Percentiles rank a stretch among this genome's conserved stretches.
Evolutionary conservation across 2,797 vertebrate genomes (phyloP).

Genomic region (Yasuhikotakia modesta): DNA sequence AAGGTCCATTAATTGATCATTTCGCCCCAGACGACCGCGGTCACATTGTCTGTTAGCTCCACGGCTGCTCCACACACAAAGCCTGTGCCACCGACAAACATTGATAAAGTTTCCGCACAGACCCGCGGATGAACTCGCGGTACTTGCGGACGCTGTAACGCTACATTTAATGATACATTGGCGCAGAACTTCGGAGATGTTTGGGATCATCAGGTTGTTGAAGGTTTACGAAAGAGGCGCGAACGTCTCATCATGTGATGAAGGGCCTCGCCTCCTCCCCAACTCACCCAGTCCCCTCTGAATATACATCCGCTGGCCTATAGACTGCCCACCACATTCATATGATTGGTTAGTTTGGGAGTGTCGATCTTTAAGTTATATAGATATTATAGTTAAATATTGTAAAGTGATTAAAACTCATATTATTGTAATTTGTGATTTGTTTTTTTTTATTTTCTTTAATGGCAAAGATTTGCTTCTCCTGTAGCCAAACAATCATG

Average conservation of each 20-base stretch:
- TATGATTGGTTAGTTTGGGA: neutral
- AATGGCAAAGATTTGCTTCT: too few relatives aligned
- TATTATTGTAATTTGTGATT: too few relatives aligned
- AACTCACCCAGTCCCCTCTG: conserved; percentile 63
- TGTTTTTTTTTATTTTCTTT: too few relatives aligned
- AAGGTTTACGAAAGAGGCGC: conserved; percentile 88
- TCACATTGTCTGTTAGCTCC: conserved; percentile 45
- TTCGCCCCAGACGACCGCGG: neutral
- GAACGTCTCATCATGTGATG: conserved; percentile 83
- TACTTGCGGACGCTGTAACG: neutral
- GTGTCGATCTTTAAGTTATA: neutral
- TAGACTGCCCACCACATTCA: neutral
- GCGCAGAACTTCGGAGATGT: conserved; percentile 68
- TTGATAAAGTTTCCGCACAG: conserved; percentile 17
- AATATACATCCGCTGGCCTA: conserved; percentile 72
- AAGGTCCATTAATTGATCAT: conserved; percentile 39
- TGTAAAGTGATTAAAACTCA: neutral
- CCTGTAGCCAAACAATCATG: too few relatives aligned
- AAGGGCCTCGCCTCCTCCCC: conserved; percentile 63
- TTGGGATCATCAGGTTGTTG: conserved; percentile 67
- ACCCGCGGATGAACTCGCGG: conserved; percentile 8
- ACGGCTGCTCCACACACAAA: conserved; percentile 53
- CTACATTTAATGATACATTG: conserved; percentile 3
- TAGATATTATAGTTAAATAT: too few relatives aligned
- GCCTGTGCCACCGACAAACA: conserved; percentile 47